Conservation (phyloP, 2,797 vertebrate species). For the Poeciliopsis gracilis region DNA sequence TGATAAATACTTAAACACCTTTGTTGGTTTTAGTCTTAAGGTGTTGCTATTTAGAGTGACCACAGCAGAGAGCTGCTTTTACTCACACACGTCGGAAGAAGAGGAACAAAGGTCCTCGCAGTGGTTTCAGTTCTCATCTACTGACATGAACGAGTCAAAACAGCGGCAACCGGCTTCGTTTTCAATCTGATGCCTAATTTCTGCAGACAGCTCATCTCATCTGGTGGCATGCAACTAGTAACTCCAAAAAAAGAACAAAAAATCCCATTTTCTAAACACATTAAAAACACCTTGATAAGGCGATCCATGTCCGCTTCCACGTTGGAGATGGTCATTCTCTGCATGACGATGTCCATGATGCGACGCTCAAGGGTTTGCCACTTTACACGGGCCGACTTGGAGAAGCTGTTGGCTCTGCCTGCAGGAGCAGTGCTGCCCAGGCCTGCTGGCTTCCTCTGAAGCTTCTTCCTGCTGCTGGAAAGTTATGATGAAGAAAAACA, state of each 20-base stretch:
- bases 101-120: constrained; percentile 5
- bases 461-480: constrained; percentile 84
- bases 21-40: not conserved
- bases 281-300: constrained; percentile 87
- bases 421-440: constrained; percentile 23
- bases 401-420: constrained; percentile 81
- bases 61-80: not conserved
- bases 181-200: not conserved
- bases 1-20: not conserved
- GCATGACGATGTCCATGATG: constrained; percentile 95
- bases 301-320: constrained; percentile 97
- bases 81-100: not conserved
- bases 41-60: not conserved
- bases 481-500: not conserved
- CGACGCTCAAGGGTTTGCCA: constrained; percentile 93
- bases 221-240: not conserved
- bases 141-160: constrained; percentile 9
- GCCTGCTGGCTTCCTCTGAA: constrained; percentile 85
- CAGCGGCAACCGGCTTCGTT: not conserved
- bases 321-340: constrained; percentile 94
- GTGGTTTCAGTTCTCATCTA: constrained; percentile 18
- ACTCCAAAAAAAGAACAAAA: not conserved
- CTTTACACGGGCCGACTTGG: constrained; percentile 92
- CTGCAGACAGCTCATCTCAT: not conserved
- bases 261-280: not conserved